Conservation (phyloP, 1,140 invertebrate species). For the Hyles vespertilio region DNA sequence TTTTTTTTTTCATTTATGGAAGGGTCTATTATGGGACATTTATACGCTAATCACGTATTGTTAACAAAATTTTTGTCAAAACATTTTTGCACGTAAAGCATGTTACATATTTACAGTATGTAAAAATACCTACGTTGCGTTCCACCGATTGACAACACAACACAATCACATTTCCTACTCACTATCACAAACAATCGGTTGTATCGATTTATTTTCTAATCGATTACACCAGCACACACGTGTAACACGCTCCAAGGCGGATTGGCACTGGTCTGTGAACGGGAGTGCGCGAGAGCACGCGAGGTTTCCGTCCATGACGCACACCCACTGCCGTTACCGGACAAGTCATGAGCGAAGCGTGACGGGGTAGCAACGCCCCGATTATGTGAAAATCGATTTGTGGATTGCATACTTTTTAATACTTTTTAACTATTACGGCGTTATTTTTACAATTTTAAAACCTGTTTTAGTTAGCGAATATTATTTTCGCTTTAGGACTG, state of each 20-base stretch:
- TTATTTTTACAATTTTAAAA: too few relatives aligned
- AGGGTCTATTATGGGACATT: too few relatives aligned
- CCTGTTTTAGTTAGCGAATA: too few relatives aligned
- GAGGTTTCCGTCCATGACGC: constrained; percentile 37
- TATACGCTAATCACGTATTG: too few relatives aligned
- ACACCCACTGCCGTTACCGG: constrained; percentile 20
- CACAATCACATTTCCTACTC: not conserved
- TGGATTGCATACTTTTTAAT: too few relatives aligned
- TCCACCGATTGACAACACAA: not conserved
- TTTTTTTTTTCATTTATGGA: not conserved
- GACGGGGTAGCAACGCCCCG: not conserved
- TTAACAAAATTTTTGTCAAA: too few relatives aligned
- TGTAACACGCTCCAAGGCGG: not conserved
- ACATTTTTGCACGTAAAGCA: not conserved
- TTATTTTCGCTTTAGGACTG: too few relatives aligned
- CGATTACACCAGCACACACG: too few relatives aligned
- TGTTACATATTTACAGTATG: not conserved
- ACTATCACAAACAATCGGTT: not conserved
- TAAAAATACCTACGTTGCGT: not conserved
- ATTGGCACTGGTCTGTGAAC: constrained; percentile 18
- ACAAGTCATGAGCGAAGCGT: constrained; percentile 15
- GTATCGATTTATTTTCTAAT: too few relatives aligned
- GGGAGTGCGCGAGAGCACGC: constrained; percentile 33
- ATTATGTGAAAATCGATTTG: too few relatives aligned
- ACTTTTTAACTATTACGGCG: too few relatives aligned